A percentile compares a stretch with the other conserved stretches of the same genome.
phyloP scores from a whole-genome alignment of 2,113 vertebrate species.

The Balaenoptera acutorostrata region DNA sequence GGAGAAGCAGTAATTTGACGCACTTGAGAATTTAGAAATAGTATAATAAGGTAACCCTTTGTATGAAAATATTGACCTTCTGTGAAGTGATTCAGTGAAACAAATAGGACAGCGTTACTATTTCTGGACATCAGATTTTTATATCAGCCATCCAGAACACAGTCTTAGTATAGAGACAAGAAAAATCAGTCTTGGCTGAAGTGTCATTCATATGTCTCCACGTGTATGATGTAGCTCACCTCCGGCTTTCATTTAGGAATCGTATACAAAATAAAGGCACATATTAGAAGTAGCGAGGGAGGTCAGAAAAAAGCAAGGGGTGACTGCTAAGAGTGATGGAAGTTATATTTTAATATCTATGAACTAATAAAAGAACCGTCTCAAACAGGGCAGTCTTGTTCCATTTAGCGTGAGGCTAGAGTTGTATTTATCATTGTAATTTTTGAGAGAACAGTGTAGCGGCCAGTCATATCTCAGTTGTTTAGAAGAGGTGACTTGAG shows the following conservation, averaged over 20 bases:
- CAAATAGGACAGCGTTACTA: neutral
- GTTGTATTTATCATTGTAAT: neutral
- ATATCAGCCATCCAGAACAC: neutral
- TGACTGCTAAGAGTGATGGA: neutral
- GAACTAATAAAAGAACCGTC: neutral
- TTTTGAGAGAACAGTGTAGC: neutral
- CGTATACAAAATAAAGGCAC: neutral
- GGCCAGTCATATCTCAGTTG: neutral
- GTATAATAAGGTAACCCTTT: neutral
- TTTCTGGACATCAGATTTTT: neutral
- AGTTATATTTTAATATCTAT: neutral
- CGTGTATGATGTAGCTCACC: neutral
- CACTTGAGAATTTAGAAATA: neutral
- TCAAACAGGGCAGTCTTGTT: neutral
- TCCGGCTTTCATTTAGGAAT: neutral
- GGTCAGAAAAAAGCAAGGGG: neutral
- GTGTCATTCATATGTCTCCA: neutral
- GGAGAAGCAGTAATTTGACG: neutral
- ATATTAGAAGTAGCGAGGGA: neutral
- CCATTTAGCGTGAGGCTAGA: neutral
- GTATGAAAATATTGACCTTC: neutral
- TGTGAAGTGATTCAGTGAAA: neutral
- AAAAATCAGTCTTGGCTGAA: neutral
- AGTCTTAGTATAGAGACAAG: neutral
- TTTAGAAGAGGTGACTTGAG: neutral